Conservation (phyloP, 2,888 invertebrate species). For the Neoaliturus tenellus region DNA sequence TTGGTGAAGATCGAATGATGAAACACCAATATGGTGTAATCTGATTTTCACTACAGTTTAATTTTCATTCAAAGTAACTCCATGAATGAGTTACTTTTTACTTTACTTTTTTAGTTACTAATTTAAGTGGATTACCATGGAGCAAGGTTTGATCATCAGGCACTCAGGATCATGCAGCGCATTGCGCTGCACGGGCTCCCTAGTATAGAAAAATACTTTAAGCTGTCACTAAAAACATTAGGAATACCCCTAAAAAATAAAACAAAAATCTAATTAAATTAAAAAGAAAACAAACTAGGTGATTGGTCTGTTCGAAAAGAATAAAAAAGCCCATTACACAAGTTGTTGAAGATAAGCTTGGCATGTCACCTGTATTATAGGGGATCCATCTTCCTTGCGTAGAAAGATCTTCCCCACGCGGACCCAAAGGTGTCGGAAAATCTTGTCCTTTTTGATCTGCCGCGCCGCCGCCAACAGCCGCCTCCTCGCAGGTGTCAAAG, state of each 20-base stretch:
- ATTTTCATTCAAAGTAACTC: too few species aligned
- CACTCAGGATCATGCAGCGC: too few species aligned
- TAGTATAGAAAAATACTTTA: neutral
- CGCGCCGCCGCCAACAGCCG: constrained; percentile 7
- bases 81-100: neutral
- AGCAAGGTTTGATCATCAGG: too few species aligned
- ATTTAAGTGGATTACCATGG: neutral
- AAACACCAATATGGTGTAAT: too few species aligned
- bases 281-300: neutral
- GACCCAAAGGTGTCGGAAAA: too few species aligned
- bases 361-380: neutral
- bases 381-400: neutral
- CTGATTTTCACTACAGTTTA: too few species aligned
- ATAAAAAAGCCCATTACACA: neutral
- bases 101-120: neutral
- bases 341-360: neutral
- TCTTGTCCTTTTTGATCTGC: neutral
- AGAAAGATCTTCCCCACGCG: too few species aligned
- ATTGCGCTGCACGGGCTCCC: too few species aligned
- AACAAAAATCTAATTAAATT: neutral
- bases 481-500: neutral
- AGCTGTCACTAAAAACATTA: neutral
- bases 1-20: too few species aligned
- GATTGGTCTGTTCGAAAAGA: neutral
- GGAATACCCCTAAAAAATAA: neutral